phyloP scores from a whole-genome alignment of 2,888 invertebrate genomes.

The Oxytorus armatus region DNA sequence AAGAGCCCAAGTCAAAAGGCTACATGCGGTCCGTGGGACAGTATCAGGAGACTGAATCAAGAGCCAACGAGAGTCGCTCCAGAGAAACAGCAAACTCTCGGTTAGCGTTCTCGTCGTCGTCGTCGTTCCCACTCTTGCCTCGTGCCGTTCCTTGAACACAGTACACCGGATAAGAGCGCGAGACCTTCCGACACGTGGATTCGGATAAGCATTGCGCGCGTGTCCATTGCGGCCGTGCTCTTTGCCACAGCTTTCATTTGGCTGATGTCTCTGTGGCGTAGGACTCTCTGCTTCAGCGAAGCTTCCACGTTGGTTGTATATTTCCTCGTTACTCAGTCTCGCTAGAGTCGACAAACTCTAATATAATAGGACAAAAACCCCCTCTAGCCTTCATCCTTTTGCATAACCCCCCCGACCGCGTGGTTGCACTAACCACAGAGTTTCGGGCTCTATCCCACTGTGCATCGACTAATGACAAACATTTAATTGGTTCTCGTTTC shows the following conservation, averaged over 20 bases:
- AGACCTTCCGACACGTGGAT: constrained; percentile 70
- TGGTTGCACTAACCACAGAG: constrained; percentile 7
- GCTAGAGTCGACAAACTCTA: constrained; percentile 2
- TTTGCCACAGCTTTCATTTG: constrained; percentile 69
- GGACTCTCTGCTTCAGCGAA: neutral
- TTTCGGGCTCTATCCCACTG: constrained; percentile 24
- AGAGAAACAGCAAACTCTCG: constrained; percentile 43
- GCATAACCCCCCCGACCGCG: constrained; percentile 4
- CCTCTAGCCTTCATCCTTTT: constrained; percentile 24
- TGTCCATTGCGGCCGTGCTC: constrained; percentile 49
- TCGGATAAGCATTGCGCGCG: constrained; percentile 66
- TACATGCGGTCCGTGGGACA: constrained; percentile 66
- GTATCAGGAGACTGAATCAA: constrained; percentile 73
- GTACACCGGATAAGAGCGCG: constrained; percentile 16
- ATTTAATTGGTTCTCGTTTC: constrained; percentile 11
- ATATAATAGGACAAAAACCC: constrained; percentile 7
- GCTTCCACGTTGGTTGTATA: constrained; percentile 8
- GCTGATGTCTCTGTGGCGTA: constrained; percentile 52
- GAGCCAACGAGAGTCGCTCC: constrained; percentile 59
- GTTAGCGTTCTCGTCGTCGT: constrained; percentile 28
- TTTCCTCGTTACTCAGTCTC: constrained; percentile 44
- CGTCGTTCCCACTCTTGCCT: neutral
- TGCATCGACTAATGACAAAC: constrained; percentile 36
- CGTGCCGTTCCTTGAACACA: neutral
- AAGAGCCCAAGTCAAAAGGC: constrained; percentile 48